Percentiles rank a stretch among this genome's conserved stretches.
These are phyloP conservation scores for Myotis myotis DNA, from an alignment of 2,797 vertebrate species.

Conservation along the genomic window DNA sequence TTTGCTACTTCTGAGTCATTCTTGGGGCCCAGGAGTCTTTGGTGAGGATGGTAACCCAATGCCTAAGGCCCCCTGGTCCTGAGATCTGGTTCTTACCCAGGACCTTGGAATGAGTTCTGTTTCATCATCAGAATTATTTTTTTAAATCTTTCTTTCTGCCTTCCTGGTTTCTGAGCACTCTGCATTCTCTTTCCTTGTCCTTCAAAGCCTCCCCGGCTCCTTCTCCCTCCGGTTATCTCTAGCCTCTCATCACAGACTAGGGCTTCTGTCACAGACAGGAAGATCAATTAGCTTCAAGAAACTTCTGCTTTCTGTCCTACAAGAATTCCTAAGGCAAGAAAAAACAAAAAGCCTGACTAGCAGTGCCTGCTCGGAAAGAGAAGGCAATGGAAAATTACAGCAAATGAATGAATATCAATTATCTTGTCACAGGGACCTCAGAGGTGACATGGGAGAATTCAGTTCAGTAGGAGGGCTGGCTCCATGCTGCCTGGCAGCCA, in stretches of 20 bases:
- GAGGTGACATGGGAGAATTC: background rate
- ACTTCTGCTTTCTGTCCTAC: conserved; percentile 36
- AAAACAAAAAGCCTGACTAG: background rate
- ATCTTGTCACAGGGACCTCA: conserved; percentile 19
- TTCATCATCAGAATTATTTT: background rate
- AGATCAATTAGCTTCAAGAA: conserved; percentile 23
- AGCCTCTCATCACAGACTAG: background rate
- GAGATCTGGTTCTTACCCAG: background rate
- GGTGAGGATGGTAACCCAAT: background rate
- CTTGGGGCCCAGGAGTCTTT: background rate
- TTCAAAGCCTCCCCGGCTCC: background rate
- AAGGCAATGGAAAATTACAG: conserved; percentile 56
- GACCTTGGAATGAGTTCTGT: background rate
- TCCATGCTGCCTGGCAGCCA: background rate
- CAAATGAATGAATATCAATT: conserved; percentile 28
- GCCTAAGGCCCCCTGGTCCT: background rate
- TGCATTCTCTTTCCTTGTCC: background rate
- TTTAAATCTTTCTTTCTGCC: background rate
- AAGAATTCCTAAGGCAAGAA: conserved; percentile 36
- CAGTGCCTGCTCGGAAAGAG: conserved; percentile 7
- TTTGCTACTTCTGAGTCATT: conserved; percentile 12
- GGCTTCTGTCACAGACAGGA: conserved; percentile 8
- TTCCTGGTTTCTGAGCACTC: background rate
- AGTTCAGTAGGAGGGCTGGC: background rate
- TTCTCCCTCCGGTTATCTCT: background rate